Conservation (phyloP, 1,140 invertebrate species). For the Eumaeus atala region DNA sequence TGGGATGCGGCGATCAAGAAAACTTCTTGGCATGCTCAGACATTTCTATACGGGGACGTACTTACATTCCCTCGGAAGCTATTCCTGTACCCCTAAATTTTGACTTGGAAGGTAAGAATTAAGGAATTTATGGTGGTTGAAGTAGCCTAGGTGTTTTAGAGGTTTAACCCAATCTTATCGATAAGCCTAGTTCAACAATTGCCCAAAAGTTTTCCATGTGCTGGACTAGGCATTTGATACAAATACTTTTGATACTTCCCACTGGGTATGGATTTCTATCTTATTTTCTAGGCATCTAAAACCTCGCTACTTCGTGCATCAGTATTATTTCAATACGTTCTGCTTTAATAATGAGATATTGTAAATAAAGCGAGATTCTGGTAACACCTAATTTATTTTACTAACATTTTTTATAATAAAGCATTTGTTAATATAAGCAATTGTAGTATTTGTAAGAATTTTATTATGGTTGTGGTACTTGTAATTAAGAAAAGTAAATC, state of each 20-base stretch:
- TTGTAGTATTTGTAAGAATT: no score
- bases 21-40: conserved; percentile 90
- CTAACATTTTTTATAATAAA: conserved; percentile 4
- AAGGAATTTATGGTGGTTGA: background rate
- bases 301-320: background rate
- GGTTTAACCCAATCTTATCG: no score
- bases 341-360: background rate
- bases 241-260: background rate
- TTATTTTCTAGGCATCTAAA: no score
- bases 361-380: conserved; percentile 1
- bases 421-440: background rate
- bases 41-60: conserved; percentile 76
- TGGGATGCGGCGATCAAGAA: conserved; percentile 89
- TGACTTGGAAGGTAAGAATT: background rate
- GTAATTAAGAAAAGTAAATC: no score
- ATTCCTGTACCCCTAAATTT: conserved; percentile 7
- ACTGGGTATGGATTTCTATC: background rate
- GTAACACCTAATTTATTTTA: background rate
- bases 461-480: no score
- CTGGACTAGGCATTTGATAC: background rate
- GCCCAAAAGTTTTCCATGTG: no score
- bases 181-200: no score
- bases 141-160: no score
- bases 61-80: background rate
- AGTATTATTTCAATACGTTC: conserved; percentile 5